Evolutionary conservation across 2,797 vertebrate genomes (phyloP).

Genomic region (Bovichtus variegatus): DNA sequence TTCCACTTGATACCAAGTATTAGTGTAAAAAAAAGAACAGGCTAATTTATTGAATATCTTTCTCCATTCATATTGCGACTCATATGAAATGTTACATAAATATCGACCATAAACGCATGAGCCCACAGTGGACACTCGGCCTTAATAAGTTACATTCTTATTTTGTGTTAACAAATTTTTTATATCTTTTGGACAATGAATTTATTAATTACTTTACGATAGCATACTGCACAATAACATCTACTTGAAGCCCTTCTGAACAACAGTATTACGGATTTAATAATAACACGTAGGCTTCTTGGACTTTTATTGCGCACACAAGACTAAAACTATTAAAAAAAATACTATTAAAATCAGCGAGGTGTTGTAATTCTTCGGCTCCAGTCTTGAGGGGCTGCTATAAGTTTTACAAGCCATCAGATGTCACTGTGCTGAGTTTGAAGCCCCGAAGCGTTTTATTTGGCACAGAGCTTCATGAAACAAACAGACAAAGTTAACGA

Average conservation of each 20-base stretch:
- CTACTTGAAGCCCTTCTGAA: background rate
- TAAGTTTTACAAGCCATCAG: constrained; percentile 1
- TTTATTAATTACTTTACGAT: background rate
- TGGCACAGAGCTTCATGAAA: background rate
- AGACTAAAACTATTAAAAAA: background rate
- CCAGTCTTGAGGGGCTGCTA: background rate
- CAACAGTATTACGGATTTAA: background rate
- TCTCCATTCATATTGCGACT: background rate
- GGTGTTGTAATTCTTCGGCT: background rate
- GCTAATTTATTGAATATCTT: background rate
- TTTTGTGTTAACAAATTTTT: background rate
- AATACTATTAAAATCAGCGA: background rate
- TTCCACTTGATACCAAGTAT: background rate
- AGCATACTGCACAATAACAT: background rate
- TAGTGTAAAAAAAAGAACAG: background rate
- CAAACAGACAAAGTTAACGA: background rate
- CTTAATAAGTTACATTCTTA: background rate
- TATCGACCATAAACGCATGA: background rate
- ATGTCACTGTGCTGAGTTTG: constrained; percentile 2
- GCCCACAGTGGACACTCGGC: background rate
- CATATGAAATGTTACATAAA: background rate
- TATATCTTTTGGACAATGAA: background rate
- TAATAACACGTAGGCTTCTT: background rate
- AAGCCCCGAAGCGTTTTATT: background rate
- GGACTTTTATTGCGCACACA: background rate